Percentiles rank a stretch among this genome's conserved stretches.
Conservation (phyloP, 2,113 vertebrate species). For the Junco hyemalis region DNA sequence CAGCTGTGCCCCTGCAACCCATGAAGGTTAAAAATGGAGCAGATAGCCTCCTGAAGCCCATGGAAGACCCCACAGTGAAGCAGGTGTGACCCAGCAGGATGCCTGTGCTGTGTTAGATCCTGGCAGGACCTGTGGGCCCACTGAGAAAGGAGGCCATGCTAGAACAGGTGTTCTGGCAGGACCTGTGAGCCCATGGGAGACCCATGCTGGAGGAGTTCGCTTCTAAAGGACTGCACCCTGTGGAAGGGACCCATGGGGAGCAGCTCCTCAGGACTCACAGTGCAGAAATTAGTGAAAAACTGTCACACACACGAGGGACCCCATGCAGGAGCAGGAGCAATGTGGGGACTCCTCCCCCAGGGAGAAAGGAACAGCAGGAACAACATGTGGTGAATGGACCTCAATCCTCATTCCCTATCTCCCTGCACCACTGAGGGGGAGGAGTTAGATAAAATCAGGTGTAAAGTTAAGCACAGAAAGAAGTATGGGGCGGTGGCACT, state of each 20-base stretch:
- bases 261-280: not conserved
- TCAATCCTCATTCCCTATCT: not conserved
- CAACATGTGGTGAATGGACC: not conserved
- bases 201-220: not conserved
- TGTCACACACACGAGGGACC: not conserved
- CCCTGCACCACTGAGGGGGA: not conserved
- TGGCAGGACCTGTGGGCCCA: too few species aligned
- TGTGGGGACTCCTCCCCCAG: not conserved
- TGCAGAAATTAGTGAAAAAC: not conserved
- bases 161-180: not conserved
- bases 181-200: not conserved
- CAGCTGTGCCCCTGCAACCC: not conserved
- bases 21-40: not conserved
- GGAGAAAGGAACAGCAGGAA: not conserved
- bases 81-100: not conserved
- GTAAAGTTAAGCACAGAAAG: not conserved
- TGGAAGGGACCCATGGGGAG: not conserved
- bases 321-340: not conserved
- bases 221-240: not conserved
- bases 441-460: not conserved
- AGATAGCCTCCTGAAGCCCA: not conserved
- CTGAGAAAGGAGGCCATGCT: not conserved
- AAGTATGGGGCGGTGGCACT: not conserved
- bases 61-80: not conserved
- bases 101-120: not conserved